These are phyloP conservation scores for Prionace glauca DNA, from an alignment of 2,797 vertebrate species.

Conservation along the genomic window DNA sequence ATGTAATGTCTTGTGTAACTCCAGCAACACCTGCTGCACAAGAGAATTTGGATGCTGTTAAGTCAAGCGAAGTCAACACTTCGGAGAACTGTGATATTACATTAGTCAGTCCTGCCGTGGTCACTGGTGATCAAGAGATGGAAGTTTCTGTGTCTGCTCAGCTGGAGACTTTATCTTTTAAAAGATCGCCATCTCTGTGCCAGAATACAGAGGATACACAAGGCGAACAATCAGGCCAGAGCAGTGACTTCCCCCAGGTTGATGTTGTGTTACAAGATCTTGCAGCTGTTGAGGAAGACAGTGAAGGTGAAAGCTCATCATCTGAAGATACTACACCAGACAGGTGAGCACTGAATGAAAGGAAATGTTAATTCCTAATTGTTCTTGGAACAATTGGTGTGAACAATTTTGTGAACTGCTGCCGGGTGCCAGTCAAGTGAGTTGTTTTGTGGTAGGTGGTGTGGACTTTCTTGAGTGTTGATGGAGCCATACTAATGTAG, in stretches of 20 bases:
- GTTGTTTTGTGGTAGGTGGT: too few species aligned
- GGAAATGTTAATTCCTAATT: not conserved
- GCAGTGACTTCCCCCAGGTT: not conserved
- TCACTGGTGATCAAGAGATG: conserved; percentile 24
- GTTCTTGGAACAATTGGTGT: too few species aligned
- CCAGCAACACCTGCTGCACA: not conserved
- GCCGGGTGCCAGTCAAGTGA: too few species aligned
- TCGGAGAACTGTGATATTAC: not conserved
- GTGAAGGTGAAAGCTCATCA: not conserved
- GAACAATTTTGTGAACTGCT: not conserved
- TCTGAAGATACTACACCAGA: conserved; percentile 21
- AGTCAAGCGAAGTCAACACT: not conserved
- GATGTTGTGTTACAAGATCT: not conserved
- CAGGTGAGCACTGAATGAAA: conserved; percentile 3
- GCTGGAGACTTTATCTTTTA: conserved; percentile 31
- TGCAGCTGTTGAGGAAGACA: not conserved
- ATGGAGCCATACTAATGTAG: too few species aligned
- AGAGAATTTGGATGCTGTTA: not conserved
- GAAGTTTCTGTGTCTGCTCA: conserved; percentile 18
- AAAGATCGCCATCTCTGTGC: not conserved
- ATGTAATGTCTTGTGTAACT: not conserved
- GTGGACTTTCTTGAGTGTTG: too few species aligned
- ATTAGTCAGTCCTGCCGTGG: not conserved
- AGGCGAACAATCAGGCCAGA: not conserved
- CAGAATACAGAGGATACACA: not conserved